Conservation (phyloP, 2,797 vertebrate genomes). For the Hirundo rustica region DNA sequence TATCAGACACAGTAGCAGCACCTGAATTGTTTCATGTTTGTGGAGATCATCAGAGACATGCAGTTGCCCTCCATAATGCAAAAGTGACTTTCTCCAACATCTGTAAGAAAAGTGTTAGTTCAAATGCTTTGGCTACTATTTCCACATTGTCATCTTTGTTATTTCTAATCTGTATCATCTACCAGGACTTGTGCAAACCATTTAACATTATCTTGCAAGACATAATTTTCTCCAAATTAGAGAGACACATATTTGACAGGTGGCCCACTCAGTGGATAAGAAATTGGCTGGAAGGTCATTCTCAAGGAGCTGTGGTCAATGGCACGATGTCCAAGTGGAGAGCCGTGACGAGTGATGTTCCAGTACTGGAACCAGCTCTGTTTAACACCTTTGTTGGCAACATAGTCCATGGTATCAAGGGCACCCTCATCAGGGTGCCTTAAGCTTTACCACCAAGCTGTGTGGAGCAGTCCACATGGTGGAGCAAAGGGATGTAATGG, state of each 20-base stretch:
- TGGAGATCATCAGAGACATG: background rate
- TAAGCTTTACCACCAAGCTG: background rate
- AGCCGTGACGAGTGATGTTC: background rate
- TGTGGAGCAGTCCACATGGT: background rate
- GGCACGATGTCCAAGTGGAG: fast-evolving
- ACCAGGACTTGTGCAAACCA: background rate
- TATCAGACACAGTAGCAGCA: background rate
- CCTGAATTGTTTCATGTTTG: background rate
- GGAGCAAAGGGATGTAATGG: background rate
- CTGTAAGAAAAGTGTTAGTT: background rate
- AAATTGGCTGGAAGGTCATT: fast-evolving
- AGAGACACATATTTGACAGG: background rate
- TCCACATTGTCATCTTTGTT: background rate
- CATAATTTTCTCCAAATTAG: background rate
- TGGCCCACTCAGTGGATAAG: background rate
- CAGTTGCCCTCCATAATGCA: background rate
- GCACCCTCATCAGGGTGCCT: no score
- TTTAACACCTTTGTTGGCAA: background rate
- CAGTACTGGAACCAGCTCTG: background rate
- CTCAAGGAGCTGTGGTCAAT: background rate
- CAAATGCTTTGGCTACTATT: background rate
- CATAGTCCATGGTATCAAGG: fast-evolving
- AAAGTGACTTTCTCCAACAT: background rate
- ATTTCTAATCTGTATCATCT: background rate
- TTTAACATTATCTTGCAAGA: background rate